These are phyloP conservation scores for Phthorimaea operculella DNA, from an alignment of 1,140 invertebrate genomes.

Conservation along the genomic window DNA sequence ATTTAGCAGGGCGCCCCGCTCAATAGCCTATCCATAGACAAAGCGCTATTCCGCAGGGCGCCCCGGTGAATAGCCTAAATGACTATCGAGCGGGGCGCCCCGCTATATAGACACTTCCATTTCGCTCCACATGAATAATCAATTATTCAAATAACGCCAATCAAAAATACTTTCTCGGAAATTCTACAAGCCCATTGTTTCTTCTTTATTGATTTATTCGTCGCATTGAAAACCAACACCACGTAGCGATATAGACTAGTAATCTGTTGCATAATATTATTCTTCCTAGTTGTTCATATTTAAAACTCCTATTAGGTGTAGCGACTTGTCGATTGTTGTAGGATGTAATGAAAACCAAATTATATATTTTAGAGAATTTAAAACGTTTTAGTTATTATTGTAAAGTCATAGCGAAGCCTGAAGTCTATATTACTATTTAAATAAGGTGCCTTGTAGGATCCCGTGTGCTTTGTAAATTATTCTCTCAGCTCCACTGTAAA, in stretches of 20 bases:
- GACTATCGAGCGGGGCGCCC: no score
- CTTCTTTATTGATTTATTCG: constrained; percentile 24
- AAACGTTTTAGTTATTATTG: constrained; percentile 61
- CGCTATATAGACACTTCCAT: no score
- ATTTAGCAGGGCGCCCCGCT: no score
- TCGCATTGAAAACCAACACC: constrained; percentile 40
- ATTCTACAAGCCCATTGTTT: constrained; percentile 29
- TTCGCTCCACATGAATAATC: constrained; percentile 63
- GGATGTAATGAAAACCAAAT: constrained; percentile 66
- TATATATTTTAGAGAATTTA: constrained; percentile 68
- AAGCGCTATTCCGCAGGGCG: no score
- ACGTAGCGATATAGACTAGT: constrained; percentile 41
- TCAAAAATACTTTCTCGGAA: constrained; percentile 49
- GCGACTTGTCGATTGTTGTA: constrained; percentile 62
- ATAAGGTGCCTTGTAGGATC: constrained; percentile 62
- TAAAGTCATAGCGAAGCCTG: constrained; percentile 65
- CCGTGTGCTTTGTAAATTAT: constrained; percentile 64
- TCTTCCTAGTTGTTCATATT: constrained; percentile 66
- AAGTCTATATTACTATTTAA: constrained; percentile 61
- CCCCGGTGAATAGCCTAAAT: no score
- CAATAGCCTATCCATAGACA: no score
- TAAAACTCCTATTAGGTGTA: constrained; percentile 67
- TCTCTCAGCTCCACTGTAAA: constrained; percentile 59
- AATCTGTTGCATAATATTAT: constrained; percentile 66
- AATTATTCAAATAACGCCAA: constrained; percentile 61